Evolutionary conservation across 2,113 vertebrate species (phyloP).

Genomic region (Seriola rivoliana): DNA sequence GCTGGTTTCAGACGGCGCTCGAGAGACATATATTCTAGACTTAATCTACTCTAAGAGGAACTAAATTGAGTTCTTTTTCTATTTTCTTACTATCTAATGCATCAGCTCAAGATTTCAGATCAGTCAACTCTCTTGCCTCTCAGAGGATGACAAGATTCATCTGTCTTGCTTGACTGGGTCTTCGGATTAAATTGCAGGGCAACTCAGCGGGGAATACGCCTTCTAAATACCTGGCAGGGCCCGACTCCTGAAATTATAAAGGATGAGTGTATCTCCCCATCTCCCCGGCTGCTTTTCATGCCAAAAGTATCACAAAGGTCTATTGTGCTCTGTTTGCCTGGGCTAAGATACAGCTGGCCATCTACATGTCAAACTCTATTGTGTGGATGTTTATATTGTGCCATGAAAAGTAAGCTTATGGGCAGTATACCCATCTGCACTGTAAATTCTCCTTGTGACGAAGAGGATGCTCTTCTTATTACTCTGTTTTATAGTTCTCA

Average conservation of each 20-base stretch:
- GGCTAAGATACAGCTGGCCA: constrained; percentile 10
- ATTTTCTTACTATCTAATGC: constrained; percentile 52
- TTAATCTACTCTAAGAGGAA: constrained; percentile 55
- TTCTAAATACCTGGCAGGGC: constrained; percentile 69
- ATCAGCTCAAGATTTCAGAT: constrained; percentile 58
- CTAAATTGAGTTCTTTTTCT: constrained; percentile 39
- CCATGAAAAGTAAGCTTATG: constrained; percentile 23
- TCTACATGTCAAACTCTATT: constrained; percentile 48
- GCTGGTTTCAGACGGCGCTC: not conserved
- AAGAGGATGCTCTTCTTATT: constrained; percentile 17
- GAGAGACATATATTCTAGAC: not conserved
- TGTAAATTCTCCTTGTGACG: constrained; percentile 9
- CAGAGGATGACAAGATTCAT: constrained; percentile 74
- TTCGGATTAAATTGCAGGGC: constrained; percentile 70
- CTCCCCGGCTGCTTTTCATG: constrained; percentile 33
- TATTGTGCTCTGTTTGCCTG: constrained; percentile 39
- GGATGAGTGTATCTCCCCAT: constrained; percentile 51
- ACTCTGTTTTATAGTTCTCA: constrained; percentile 24
- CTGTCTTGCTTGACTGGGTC: constrained; percentile 71
- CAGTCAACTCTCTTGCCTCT: constrained; percentile 61
- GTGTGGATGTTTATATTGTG: constrained; percentile 35
- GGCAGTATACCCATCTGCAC: constrained; percentile 1
- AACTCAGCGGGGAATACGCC: constrained; percentile 60
- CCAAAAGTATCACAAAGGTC: constrained; percentile 54
- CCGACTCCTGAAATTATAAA: constrained; percentile 64